Percentiles rank a stretch among this genome's conserved stretches.
Conservation (phyloP, 2,888 invertebrate genomes). For the Amorpha juglandis region DNA sequence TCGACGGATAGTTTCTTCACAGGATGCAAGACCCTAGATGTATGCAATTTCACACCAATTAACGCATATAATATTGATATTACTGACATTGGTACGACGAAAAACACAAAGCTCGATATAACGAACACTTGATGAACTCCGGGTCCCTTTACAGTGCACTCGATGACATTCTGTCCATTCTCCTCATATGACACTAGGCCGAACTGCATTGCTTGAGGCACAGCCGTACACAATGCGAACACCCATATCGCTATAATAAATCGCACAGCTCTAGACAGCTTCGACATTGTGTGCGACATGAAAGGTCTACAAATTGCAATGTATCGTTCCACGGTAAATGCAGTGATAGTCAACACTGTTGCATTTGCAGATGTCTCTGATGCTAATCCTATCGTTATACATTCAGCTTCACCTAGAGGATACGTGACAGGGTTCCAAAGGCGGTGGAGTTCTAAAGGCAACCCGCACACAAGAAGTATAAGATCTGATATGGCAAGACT, state of each 20-base stretch:
- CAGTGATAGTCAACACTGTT: conserved; percentile 93
- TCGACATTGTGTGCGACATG: conserved; percentile 92
- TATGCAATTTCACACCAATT: conserved; percentile 89
- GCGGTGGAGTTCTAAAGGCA: conserved; percentile 91
- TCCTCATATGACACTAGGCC: conserved; percentile 85
- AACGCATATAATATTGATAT: conserved; percentile 92
- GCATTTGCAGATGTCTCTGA: conserved; percentile 95
- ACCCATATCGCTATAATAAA: conserved; percentile 91
- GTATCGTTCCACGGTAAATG: conserved; percentile 95
- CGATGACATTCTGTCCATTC: conserved; percentile 75
- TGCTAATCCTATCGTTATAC: conserved; percentile 89
- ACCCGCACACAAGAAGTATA: conserved; percentile 88
- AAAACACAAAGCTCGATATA: conserved; percentile 92
- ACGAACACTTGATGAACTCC: conserved; percentile 89
- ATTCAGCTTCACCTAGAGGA: conserved; percentile 90
- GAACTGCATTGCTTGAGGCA: conserved; percentile 92
- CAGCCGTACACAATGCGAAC: conserved; percentile 88
- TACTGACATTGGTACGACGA: conserved; percentile 93
- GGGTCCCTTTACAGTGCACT: conserved; percentile 85
- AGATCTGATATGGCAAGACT: conserved; percentile 91
- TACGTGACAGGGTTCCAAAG: conserved; percentile 90
- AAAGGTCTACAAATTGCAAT: conserved; percentile 95
- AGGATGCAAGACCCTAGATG: conserved; percentile 85
- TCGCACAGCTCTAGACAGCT: conserved; percentile 91
- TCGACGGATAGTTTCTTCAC: conserved; percentile 82